A percentile compares a stretch with the other conserved stretches of the same genome.
Conservation (phyloP, 1,140 invertebrate species). For the Caerostris darwini region DNA sequence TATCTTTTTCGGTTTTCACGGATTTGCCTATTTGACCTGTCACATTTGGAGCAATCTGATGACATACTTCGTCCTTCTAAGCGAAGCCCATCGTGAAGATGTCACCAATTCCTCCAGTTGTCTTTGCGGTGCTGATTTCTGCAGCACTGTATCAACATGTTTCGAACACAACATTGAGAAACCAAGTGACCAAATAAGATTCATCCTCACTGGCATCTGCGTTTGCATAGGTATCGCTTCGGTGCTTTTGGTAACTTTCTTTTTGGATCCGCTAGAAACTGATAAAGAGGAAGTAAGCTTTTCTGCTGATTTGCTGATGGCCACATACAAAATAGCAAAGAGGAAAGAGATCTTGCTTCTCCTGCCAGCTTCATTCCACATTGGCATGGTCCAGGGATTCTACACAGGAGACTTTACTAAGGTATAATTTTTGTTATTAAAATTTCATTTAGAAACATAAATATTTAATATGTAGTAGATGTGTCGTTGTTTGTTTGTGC, state of each 20-base stretch:
- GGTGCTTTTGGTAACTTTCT: not conserved
- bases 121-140: conserved; percentile 23
- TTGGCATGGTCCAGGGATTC: conserved; percentile 98
- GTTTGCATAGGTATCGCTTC: conserved; percentile 89
- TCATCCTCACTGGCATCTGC: conserved; percentile 93
- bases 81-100: not conserved
- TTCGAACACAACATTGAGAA: conserved; percentile 84
- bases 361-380: conserved; percentile 97
- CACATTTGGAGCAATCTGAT: conserved; percentile 76
- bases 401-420: conserved; percentile 96
- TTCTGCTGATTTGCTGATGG: conserved; percentile 86
- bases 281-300: conserved; percentile 83
- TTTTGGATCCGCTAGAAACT: conserved; percentile 13
- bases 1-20: conserved; percentile 78
- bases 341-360: conserved; percentile 92
- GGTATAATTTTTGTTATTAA: conserved; percentile 82
- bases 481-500: no score
- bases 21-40: conserved; percentile 64
- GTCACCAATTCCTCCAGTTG: not conserved
- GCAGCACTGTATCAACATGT: not conserved
- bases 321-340: conserved; percentile 89
- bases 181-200: conserved; percentile 89
- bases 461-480: no score
- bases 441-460: no score
- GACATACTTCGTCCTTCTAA: conserved; percentile 58